Conservation (phyloP, 2,797 vertebrate species). For the Sebastes hubbsi region DNA sequence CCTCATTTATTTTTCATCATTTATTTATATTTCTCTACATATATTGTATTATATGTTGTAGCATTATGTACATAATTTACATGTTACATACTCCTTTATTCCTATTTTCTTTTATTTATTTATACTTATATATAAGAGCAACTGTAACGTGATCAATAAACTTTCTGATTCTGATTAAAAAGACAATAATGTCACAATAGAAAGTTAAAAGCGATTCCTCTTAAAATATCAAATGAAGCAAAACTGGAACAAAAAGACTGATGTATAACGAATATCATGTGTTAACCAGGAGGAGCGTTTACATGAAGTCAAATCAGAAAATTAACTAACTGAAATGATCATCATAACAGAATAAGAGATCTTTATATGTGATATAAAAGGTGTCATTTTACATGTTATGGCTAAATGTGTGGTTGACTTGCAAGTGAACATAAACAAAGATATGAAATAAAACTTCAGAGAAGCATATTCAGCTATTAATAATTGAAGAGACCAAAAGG, state of each 20-base stretch:
- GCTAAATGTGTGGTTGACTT: neutral
- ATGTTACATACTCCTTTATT: too few relatives aligned
- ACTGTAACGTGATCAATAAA: too few relatives aligned
- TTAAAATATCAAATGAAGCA: neutral
- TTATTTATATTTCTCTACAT: too few relatives aligned
- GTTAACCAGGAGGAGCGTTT: neutral
- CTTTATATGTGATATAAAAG: neutral
- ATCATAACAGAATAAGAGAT: neutral
- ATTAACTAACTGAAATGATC: neutral
- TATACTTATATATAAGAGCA: too few relatives aligned
- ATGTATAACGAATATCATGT: fast-evolving
- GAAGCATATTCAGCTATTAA: neutral
- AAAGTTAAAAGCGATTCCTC: neutral
- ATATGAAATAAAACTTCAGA: neutral
- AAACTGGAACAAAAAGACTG: neutral
- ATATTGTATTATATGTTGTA: neutral
- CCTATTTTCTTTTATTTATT: too few relatives aligned
- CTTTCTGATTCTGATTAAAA: neutral
- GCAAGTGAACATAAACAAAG: too few relatives aligned
- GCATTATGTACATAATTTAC: fast-evolving
- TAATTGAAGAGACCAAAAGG: conserved; percentile 1
- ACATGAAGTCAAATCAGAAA: neutral
- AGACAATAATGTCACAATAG: neutral
- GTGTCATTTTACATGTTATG: neutral
- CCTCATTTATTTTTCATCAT: too few relatives aligned